Conservation (phyloP, 2,113 vertebrate genomes). For the Murina feae region DNA sequence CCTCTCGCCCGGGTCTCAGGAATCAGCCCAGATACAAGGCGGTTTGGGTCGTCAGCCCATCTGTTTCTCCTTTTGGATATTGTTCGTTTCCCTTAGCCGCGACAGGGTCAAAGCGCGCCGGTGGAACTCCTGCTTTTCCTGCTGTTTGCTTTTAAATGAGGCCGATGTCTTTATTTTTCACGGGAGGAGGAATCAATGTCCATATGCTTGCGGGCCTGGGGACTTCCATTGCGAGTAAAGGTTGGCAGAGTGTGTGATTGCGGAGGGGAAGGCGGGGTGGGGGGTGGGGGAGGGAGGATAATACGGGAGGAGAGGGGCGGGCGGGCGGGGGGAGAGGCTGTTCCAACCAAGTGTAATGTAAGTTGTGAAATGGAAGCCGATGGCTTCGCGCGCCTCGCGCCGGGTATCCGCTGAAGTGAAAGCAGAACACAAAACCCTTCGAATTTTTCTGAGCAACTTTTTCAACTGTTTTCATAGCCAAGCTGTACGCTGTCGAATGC, state of each 20-base stretch:
- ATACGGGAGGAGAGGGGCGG: background rate
- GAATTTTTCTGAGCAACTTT: slow-evolving; percentile 65
- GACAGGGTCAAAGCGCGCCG: slow-evolving; percentile 20
- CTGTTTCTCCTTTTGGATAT: slow-evolving; percentile 63
- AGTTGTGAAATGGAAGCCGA: slow-evolving; percentile 74
- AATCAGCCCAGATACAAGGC: slow-evolving; percentile 55
- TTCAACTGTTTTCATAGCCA: background rate
- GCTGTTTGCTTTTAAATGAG: slow-evolving; percentile 62
- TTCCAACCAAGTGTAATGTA: slow-evolving; percentile 49
- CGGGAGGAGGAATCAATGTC: slow-evolving; percentile 35
- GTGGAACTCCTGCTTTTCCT: background rate
- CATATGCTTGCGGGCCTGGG: slow-evolving; percentile 61
- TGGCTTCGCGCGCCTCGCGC: slow-evolving; percentile 54
- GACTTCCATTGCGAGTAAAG: slow-evolving; percentile 54
- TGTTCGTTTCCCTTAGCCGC: slow-evolving; percentile 63
- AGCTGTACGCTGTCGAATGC: background rate
- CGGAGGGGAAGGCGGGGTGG: no score
- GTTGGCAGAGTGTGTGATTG: background rate
- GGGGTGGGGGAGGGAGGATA: background rate
- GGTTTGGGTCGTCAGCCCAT: slow-evolving; percentile 51
- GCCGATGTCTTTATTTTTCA: slow-evolving; percentile 74
- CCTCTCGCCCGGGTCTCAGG: slow-evolving; percentile 53
- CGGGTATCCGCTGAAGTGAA: slow-evolving; percentile 54
- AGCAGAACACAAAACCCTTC: slow-evolving; percentile 61
- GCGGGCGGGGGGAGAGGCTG: slow-evolving; percentile 40